Percentiles rank a stretch among this genome's conserved stretches.
phyloP scores from a whole-genome alignment of 2,797 vertebrate species.

The Oreochromis grahami region DNA sequence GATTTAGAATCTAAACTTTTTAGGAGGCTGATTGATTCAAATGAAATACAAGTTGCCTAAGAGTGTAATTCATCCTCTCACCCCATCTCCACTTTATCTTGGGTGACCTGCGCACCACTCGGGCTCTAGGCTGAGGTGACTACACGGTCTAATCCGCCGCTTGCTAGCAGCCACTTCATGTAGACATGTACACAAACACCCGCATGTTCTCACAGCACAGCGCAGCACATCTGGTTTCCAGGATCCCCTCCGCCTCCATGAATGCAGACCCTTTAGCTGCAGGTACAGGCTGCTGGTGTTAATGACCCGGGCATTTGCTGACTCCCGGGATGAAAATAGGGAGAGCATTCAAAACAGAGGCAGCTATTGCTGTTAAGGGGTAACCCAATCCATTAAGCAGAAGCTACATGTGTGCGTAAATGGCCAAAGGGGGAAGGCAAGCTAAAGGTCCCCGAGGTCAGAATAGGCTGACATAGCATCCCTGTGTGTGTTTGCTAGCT shows the following conservation, averaged over 20 bases:
- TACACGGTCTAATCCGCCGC: conserved; percentile 32
- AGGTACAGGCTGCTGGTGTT: conserved; percentile 54
- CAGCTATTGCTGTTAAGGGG: conserved; percentile 48
- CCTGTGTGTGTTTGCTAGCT: conserved; percentile 58
- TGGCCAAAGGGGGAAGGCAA: conserved; percentile 48
- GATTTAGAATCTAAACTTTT: not conserved
- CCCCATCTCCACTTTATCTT: conserved; percentile 8
- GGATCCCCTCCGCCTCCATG: conserved; percentile 55
- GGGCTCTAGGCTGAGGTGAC: conserved; percentile 40
- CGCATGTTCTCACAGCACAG: conserved; percentile 27
- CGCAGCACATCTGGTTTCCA: conserved; percentile 70
- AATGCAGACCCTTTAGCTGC: conserved; percentile 66
- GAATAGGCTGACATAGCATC: conserved; percentile 48
- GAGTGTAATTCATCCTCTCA: conserved; percentile 5
- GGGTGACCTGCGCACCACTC: conserved; percentile 51
- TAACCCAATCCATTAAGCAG: conserved; percentile 68
- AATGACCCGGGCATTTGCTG: conserved; percentile 64
- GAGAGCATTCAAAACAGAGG: conserved; percentile 68
- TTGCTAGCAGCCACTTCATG: conserved; percentile 9
- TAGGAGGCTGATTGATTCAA: conserved; percentile 7
- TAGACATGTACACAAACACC: conserved; percentile 8
- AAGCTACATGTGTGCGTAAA: conserved; percentile 47
- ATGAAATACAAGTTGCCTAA: conserved; percentile 10
- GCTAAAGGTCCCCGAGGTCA: conserved; percentile 66
- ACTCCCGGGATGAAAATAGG: conserved; percentile 50